Percentiles rank a stretch among this genome's conserved stretches.
phyloP scores from a whole-genome alignment of 2,888 invertebrate species.

The Blastobasis adustella region DNA sequence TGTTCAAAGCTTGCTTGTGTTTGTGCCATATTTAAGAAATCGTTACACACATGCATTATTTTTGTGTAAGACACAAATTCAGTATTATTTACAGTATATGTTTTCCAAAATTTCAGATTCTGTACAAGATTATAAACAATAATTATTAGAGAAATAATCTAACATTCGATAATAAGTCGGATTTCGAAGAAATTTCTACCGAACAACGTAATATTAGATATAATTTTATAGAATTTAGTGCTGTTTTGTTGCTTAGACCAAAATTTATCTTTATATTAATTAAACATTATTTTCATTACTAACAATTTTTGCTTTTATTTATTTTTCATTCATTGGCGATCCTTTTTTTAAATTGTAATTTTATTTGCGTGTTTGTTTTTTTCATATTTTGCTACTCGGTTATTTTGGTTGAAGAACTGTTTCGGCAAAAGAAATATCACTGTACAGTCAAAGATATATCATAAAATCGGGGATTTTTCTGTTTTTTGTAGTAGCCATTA shows the following conservation, averaged over 20 bases:
- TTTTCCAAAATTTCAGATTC: constrained; percentile 31
- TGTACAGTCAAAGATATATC: too few species aligned
- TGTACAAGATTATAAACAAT: constrained; percentile 34
- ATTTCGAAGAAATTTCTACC: background rate
- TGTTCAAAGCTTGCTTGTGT: too few species aligned
- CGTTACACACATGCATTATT: too few species aligned
- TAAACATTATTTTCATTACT: constrained; percentile 16
- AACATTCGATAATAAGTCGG: background rate
- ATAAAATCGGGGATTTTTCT: too few species aligned
- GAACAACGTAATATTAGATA: background rate
- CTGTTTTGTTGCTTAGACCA: background rate
- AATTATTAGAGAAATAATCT: constrained; percentile 9
- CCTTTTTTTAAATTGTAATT: constrained; percentile 6
- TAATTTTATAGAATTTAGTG: background rate
- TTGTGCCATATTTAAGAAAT: too few species aligned
- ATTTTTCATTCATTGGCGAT: constrained; percentile 17
- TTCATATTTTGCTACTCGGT: too few species aligned
- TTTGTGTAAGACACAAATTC: too few species aligned
- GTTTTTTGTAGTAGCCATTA: too few species aligned
- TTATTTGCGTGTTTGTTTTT: too few species aligned
- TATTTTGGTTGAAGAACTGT: too few species aligned
- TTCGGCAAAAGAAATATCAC: too few species aligned
- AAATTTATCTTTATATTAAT: background rate
- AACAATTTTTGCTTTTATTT: constrained; percentile 23
- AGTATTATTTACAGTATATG: too few species aligned